These are phyloP conservation scores for Karalla daura DNA, from an alignment of 2,797 vertebrate genomes.

Conservation along the genomic window DNA sequence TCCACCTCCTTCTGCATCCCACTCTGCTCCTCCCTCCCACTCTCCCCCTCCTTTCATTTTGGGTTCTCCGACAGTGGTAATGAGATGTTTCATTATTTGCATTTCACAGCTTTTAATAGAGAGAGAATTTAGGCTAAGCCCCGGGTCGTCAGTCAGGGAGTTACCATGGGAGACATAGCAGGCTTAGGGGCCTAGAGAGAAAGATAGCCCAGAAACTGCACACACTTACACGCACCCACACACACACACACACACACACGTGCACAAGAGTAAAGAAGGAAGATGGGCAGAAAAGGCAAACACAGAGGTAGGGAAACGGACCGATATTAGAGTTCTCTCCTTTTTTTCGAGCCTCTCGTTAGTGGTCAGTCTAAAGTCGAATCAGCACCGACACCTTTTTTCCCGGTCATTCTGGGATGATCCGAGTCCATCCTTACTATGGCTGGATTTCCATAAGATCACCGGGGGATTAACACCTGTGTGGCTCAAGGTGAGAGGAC, in stretches of 20 bases:
- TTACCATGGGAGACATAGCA: slow-evolving; percentile 81
- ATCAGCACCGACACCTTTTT: slow-evolving; percentile 27
- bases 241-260: slow-evolving; percentile 14
- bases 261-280: slow-evolving; percentile 27
- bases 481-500: slow-evolving; percentile 46
- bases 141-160: slow-evolving; percentile 84
- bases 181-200: slow-evolving; percentile 79
- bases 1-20: too few species aligned
- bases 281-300: slow-evolving; percentile 18
- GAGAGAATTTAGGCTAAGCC: slow-evolving; percentile 88
- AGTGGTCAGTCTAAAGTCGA: slow-evolving; percentile 16
- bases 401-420: slow-evolving; percentile 59
- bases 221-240: slow-evolving; percentile 14
- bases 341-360: not conserved
- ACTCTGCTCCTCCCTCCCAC: slow-evolving; percentile 10
- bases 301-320: slow-evolving; percentile 1
- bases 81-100: slow-evolving; percentile 89
- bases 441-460: slow-evolving; percentile 64
- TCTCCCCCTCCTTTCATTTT: slow-evolving; percentile 67
- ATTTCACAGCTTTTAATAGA: slow-evolving; percentile 89
- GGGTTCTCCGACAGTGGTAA: slow-evolving; percentile 84
- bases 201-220: slow-evolving; percentile 79
- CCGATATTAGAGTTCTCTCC: not conserved
- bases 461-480: slow-evolving; percentile 61
- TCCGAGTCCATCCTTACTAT: slow-evolving; percentile 54